Conservation (phyloP, 1,140 invertebrate species). For the Ctenoplectra terminalis region DNA sequence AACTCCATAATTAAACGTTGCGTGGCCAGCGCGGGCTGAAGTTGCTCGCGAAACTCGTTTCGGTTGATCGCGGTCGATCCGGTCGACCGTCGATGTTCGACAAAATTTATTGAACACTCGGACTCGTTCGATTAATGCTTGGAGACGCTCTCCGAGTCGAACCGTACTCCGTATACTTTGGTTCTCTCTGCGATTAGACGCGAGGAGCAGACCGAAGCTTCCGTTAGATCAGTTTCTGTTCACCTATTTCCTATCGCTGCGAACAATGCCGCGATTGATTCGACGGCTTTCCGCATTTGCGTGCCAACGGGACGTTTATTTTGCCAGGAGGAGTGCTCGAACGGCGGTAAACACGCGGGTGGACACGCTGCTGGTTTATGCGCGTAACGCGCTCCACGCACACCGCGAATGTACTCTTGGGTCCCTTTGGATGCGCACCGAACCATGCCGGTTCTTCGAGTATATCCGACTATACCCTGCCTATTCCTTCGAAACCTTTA, state of each 20-base stretch:
- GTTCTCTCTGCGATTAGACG: slow-evolving; percentile 8
- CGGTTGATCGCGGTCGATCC: not conserved
- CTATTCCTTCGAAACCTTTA: not conserved
- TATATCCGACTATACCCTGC: too few relatives aligned
- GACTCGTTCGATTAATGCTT: not conserved
- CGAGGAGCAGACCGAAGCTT: not conserved
- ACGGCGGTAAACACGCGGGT: slow-evolving; percentile 15
- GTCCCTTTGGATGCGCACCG: not conserved
- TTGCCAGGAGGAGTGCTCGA: slow-evolving; percentile 1
- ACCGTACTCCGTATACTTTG: not conserved
- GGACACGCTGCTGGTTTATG: slow-evolving; percentile 31
- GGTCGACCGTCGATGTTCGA: not conserved
- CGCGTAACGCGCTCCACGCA: slow-evolving; percentile 21
- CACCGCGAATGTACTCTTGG: not conserved
- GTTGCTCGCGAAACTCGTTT: slow-evolving; percentile 13
- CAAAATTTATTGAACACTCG: not conserved
- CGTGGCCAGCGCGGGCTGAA: not conserved
- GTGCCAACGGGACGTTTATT: slow-evolving; percentile 49
- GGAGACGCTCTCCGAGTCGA: not conserved
- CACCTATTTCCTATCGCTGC: slow-evolving; percentile 33
- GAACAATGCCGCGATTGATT: slow-evolving; percentile 58
- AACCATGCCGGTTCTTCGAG: not conserved
- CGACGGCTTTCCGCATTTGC: slow-evolving; percentile 55
- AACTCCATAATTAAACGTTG: slow-evolving; percentile 14
- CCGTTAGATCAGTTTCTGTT: slow-evolving; percentile 49